Percentiles rank a stretch among this genome's conserved stretches.
Evolutionary conservation across 1,140 invertebrate species (phyloP).

Genomic region (Batillaria attramentaria): DNA sequence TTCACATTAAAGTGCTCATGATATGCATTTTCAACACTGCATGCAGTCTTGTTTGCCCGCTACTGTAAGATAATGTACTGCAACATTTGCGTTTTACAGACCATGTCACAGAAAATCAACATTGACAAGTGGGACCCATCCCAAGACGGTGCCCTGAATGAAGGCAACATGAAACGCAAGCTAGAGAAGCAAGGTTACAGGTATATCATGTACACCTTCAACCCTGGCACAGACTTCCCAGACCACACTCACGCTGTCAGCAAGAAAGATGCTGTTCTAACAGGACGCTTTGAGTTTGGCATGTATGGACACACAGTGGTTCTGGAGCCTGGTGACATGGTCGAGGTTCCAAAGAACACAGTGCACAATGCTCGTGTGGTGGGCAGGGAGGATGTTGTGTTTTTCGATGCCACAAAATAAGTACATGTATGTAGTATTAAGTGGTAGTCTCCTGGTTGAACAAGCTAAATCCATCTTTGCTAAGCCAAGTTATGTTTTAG

Average conservation of each 20-base stretch:
- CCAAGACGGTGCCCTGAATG: constrained; percentile 57
- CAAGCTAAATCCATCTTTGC: too few species aligned
- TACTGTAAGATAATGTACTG: too few species aligned
- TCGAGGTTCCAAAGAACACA: constrained; percentile 63
- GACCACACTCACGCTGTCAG: constrained; percentile 64
- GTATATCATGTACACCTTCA: constrained; percentile 57
- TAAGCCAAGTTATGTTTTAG: too few species aligned
- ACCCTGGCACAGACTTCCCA: constrained; percentile 63
- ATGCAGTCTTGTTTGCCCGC: not conserved
- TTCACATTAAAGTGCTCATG: not conserved
- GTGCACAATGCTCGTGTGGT: constrained; percentile 66
- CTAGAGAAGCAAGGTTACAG: constrained; percentile 60
- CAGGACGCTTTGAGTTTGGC: constrained; percentile 58
- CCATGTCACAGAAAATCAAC: constrained; percentile 50
- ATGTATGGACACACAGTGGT: constrained; percentile 65
- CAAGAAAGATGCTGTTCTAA: constrained; percentile 66
- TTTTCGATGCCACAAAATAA: constrained; percentile 64
- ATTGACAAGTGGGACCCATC: constrained; percentile 62
- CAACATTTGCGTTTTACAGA: not conserved
- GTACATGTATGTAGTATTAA: not conserved
- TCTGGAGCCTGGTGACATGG: constrained; percentile 66
- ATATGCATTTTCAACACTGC: not conserved
- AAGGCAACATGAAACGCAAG: constrained; percentile 62
- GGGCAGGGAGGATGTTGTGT: constrained; percentile 57
- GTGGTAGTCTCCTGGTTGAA: not conserved